A percentile compares a stretch with the other conserved stretches of the same genome.
phyloP scores from a whole-genome alignment of 1,140 invertebrate species.

The Venustaconcha ellipsiformis region DNA sequence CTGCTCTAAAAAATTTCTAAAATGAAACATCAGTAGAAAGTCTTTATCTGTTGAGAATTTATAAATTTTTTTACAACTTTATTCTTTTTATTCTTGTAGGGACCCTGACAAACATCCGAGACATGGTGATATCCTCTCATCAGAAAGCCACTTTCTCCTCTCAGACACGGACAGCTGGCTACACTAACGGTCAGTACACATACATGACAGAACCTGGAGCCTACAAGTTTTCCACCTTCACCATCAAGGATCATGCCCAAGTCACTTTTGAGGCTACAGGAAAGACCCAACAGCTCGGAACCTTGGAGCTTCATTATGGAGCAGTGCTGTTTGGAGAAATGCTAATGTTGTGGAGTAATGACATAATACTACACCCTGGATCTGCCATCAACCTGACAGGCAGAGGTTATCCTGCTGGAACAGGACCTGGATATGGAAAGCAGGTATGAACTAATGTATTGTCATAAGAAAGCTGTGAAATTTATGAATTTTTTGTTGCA shows the following conservation, averaged over 20 bases:
- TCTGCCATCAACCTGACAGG: conserved; percentile 44
- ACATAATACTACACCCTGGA: conserved; percentile 48
- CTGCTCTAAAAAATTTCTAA: too few relatives aligned
- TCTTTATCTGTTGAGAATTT: too few relatives aligned
- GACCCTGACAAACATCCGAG: conserved; percentile 50
- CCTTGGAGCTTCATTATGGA: conserved; percentile 50
- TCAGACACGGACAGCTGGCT: conserved; percentile 42
- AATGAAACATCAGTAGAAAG: too few relatives aligned
- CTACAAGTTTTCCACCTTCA: conserved; percentile 53
- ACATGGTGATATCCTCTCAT: conserved; percentile 47
- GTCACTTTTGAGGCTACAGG: conserved; percentile 37
- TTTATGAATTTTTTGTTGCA: too few relatives aligned
- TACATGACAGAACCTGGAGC: conserved; percentile 39
- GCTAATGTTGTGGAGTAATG: conserved; percentile 45
- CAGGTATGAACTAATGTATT: conserved; percentile 21
- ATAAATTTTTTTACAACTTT: too few relatives aligned
- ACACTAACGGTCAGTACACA: conserved; percentile 37
- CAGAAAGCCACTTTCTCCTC: conserved; percentile 49
- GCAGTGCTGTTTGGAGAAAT: conserved; percentile 39
- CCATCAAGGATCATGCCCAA: conserved; percentile 47
- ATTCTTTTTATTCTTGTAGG: conserved; percentile 36
- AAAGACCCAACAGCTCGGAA: conserved; percentile 41
- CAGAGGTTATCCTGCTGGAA: conserved; percentile 37
- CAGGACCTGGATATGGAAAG: conserved; percentile 46
- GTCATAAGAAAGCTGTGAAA: too few relatives aligned